Percentiles rank a stretch among this genome's conserved stretches.
Evolutionary conservation across 2,888 invertebrate genomes (phyloP).

Genomic region (Dicranocentrus wangi): DNA sequence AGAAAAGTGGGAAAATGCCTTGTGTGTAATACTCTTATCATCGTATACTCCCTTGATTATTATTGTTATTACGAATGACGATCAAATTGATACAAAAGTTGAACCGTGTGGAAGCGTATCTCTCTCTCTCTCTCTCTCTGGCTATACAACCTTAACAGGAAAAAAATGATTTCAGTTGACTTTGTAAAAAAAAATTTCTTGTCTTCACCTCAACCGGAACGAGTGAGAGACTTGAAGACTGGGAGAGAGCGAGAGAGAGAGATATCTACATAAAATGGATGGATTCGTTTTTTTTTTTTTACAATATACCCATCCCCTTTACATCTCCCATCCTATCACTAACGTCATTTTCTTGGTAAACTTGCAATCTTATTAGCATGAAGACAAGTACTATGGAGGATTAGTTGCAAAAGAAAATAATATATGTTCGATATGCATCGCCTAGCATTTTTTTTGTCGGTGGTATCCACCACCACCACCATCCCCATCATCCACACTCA

Average conservation of each 20-base stretch:
- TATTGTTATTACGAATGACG: background rate
- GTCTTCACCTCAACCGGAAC: no score
- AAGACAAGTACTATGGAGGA: background rate
- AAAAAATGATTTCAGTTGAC: no score
- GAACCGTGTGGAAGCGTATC: no score
- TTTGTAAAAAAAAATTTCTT: no score
- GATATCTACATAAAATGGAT: no score
- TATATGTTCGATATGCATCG: conserved; percentile 16
- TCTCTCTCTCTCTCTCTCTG: no score
- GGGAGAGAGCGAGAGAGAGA: no score
- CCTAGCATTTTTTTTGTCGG: conserved; percentile 31
- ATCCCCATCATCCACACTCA: background rate
- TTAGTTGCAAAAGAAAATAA: conserved; percentile 2
- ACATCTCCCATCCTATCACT: background rate
- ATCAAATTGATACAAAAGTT: no score
- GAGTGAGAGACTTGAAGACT: no score
- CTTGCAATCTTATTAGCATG: conserved; percentile 22
- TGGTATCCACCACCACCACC: conserved; percentile 15
- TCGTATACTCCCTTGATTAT: background rate
- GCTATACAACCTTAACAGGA: no score
- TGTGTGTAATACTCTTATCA: background rate
- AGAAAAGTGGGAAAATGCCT: background rate
- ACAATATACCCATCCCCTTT: no score
- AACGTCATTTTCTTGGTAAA: background rate
- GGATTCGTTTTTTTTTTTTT: no score